phyloP scores from a whole-genome alignment of 2,797 vertebrate genomes.

The Oceanodroma leucorhoa region DNA sequence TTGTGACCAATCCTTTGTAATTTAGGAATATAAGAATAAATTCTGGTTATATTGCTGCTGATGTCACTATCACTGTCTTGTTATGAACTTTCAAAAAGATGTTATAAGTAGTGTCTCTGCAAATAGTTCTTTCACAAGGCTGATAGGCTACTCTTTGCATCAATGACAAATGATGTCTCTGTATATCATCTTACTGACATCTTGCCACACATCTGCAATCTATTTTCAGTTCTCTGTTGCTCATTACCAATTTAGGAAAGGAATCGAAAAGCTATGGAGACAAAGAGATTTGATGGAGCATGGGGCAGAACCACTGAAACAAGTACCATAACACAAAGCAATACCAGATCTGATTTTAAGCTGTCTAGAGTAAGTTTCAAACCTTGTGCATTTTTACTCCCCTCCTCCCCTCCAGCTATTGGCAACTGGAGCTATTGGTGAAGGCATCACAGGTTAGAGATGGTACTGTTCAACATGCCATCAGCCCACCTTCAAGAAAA shows the following conservation, averaged over 20 bases:
- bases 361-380: neutral
- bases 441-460: neutral
- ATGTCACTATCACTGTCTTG: neutral
- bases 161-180: slow-evolving; percentile 50
- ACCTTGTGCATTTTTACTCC: neutral
- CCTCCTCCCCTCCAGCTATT: neutral
- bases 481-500: neutral
- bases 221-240: slow-evolving; percentile 60
- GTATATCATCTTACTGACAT: slow-evolving; percentile 50
- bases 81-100: neutral
- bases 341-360: neutral
- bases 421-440: neutral
- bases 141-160: neutral
- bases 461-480: neutral
- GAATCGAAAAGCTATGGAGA: neutral
- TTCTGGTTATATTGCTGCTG: neutral
- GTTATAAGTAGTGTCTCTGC: neutral
- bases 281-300: neutral
- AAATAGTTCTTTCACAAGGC: neutral
- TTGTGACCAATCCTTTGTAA: neutral
- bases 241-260: slow-evolving; percentile 53
- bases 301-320: neutral
- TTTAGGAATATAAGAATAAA: neutral
- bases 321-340: neutral
- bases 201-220: slow-evolving; percentile 53